Base-by-base conservation (phyloP, 2,888 invertebrate species). In the Cephus pygmeus region DNA sequence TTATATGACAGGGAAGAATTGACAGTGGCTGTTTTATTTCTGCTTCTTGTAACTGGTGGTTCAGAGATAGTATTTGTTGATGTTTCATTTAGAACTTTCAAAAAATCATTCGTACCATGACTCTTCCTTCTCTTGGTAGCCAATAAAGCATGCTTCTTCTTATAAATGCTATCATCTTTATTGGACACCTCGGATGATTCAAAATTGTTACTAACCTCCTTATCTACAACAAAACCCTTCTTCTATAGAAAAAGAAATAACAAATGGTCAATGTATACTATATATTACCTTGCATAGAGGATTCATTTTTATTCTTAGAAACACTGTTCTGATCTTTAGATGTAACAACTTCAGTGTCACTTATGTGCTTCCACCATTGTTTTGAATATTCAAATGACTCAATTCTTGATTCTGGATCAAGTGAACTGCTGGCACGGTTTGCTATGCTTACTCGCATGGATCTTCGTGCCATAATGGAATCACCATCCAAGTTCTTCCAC, bases 311-410 rank as follows among this genome's bases (percentile, higher is more conserved):
- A 40, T 1, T 40, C 40, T 40, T 23, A 40, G 40, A 40, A 40
- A 40, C 23, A 40, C 23, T 23, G 15, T 40, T 40, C 6, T 4
- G 40, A 23, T 40, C 40, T 23, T 40, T 40, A 6, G 40, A 40
- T 40, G 23, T 23, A 40, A 15, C 23, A 6, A 23, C 1, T 0
- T 71, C 30, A 1, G 83, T 80, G 12, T 35, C 15, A 6, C 82
- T 73, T n/a, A 87, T 76, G 30, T 75, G n/a, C 0, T 84, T 81
- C 83, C 82, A 86, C 87, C 87, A 87, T 11, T 34, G 40, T 11
- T 75, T 35, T 12, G 35, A 11, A 11, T 1, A 2, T 0, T 69
- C 1, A 1, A 34, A 73, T 34, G 69, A 12, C 9, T 79, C 73
- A 1, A 79, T 11, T 12, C 34, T 23, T 0, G 85, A 86, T 74